phyloP scores from a whole-genome alignment of 2,113 vertebrate genomes.

The Bufo bufo region DNA sequence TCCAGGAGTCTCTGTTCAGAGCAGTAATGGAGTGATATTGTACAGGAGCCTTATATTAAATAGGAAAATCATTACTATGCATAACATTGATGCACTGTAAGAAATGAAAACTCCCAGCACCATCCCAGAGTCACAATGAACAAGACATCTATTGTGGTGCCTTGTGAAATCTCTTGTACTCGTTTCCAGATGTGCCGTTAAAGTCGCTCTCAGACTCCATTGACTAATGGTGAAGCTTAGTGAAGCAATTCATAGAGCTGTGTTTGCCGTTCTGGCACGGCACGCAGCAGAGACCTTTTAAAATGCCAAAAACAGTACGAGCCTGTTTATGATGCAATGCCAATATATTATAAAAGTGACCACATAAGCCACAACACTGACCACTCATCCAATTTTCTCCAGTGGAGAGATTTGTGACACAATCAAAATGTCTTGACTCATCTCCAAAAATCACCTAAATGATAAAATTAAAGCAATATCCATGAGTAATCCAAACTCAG shows the following conservation, averaged over 20 bases:
- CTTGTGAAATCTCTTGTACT: constrained; percentile 16
- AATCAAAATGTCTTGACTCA: not conserved
- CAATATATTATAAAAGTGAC: not conserved
- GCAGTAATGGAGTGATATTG: not conserved
- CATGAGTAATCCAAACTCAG: not conserved
- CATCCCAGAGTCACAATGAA: not conserved
- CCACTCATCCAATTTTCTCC: not conserved
- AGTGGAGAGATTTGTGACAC: not conserved
- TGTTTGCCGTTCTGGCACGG: not conserved
- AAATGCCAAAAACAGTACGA: not conserved
- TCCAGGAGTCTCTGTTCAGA: not conserved
- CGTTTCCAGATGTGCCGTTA: constrained; percentile 6
- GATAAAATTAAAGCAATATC: not conserved
- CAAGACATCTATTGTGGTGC: constrained; percentile 1
- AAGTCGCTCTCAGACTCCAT: not conserved
- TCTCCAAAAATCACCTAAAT: not conserved
- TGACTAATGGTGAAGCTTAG: constrained; percentile 4
- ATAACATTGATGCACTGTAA: constrained; percentile 1
- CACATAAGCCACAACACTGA: not conserved
- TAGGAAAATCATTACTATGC: constrained; percentile 5
- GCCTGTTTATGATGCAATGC: not conserved
- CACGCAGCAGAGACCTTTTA: not conserved
- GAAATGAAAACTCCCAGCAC: not conserved
- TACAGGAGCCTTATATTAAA: not conserved
- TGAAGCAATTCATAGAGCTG: not conserved